Evolutionary conservation across 2,797 vertebrate genomes (phyloP).

Genomic region (Bovichtus variegatus): DNA sequence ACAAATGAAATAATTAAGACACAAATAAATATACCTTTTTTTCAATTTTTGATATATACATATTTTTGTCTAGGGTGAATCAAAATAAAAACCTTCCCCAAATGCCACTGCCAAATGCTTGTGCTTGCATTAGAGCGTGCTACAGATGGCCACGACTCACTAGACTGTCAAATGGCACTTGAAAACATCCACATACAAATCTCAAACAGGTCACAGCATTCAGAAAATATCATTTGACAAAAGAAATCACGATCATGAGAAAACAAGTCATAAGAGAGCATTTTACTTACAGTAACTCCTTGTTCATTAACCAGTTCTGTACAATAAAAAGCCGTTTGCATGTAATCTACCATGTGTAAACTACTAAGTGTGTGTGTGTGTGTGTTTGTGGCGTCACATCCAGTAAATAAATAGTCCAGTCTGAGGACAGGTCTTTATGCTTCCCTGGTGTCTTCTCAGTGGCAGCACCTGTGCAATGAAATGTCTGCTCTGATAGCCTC

Average conservation of each 20-base stretch:
- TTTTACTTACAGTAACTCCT: constrained; percentile 68
- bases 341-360: constrained; percentile 55
- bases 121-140: constrained; percentile 96
- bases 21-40: constrained; percentile 91
- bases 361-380: constrained; percentile 37
- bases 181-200: constrained; percentile 86
- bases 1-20: constrained; percentile 93
- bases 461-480: constrained; percentile 68
- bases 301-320: constrained; percentile 67
- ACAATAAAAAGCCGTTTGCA: constrained; percentile 72
- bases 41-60: constrained; percentile 93
- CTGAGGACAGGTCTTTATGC: constrained; percentile 46
- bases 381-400: constrained; percentile 42
- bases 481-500: constrained; percentile 65
- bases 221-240: constrained; percentile 77
- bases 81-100: constrained; percentile 85
- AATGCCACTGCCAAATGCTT: constrained; percentile 89
- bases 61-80: constrained; percentile 82
- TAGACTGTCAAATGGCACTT: constrained; percentile 98
- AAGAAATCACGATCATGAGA: constrained; percentile 73
- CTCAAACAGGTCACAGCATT: constrained; percentile 81
- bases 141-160: constrained; percentile 96
- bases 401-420: constrained; percentile 64
- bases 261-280: constrained; percentile 67
- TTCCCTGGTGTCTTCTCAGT: constrained; percentile 55